phyloP scores from a whole-genome alignment of 2,113 vertebrate species.

The Aviceda subcristata region DNA sequence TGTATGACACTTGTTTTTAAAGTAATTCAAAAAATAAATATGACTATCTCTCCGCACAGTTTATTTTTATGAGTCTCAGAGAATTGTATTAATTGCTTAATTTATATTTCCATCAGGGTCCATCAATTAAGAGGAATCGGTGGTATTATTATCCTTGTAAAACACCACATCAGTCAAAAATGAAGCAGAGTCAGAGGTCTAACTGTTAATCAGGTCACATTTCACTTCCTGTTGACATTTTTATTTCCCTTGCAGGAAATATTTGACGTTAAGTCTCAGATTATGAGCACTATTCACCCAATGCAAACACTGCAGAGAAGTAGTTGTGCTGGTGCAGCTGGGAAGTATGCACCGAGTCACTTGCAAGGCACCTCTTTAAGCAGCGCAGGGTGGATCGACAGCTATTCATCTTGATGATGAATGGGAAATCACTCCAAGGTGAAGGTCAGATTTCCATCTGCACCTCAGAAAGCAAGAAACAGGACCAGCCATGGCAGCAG shows the following conservation, averaged over 20 bases:
- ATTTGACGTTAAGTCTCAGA: constrained; percentile 60
- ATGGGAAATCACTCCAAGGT: constrained; percentile 55
- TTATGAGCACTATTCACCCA: constrained; percentile 57
- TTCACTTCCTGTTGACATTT: constrained; percentile 76
- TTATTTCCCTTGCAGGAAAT: constrained; percentile 76
- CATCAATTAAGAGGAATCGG: constrained; percentile 57
- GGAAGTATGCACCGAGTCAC: neutral
- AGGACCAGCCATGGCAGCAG: neutral
- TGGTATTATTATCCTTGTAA: constrained; percentile 61
- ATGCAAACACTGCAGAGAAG: neutral
- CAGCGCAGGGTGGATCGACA: constrained; percentile 20
- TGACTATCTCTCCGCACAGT: neutral
- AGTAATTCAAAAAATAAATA: constrained; percentile 52
- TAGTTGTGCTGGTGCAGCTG: neutral
- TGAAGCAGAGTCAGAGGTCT: constrained; percentile 71
- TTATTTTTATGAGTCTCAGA: constrained; percentile 56
- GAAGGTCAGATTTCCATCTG: constrained; percentile 54
- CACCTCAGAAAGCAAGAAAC: neutral
- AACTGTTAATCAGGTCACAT: constrained; percentile 77
- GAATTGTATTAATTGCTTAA: constrained; percentile 62
- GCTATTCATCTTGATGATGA: constrained; percentile 44
- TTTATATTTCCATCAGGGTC: constrained; percentile 54
- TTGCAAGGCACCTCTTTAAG: neutral
- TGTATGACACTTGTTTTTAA: constrained; percentile 34
- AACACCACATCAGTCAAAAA: constrained; percentile 68